Evolutionary conservation across 2,888 invertebrate species (phyloP).

Genomic region (Drosophila subsilvestris): DNA sequence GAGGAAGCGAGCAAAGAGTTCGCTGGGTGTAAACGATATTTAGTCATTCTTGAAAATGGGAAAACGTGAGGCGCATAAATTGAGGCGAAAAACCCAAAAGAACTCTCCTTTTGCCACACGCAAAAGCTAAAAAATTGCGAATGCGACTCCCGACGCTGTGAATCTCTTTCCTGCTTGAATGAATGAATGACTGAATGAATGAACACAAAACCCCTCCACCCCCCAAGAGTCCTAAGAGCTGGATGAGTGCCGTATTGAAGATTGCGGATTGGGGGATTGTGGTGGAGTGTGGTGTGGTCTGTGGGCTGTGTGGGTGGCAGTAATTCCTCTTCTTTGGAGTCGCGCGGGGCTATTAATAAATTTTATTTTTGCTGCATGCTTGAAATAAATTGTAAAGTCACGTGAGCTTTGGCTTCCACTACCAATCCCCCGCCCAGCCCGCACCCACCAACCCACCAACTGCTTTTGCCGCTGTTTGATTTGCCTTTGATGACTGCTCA

Average conservation of each 20-base stretch:
- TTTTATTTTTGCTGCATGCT: constrained; percentile 70
- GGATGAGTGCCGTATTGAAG: background rate
- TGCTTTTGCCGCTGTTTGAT: constrained; percentile 53
- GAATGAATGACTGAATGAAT: constrained; percentile 61
- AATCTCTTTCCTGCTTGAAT: constrained; percentile 54
- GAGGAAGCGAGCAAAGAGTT: constrained; percentile 15
- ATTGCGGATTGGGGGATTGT: constrained; percentile 4
- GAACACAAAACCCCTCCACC: constrained; percentile 12
- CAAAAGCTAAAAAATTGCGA: constrained; percentile 51
- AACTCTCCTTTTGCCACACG: constrained; percentile 49
- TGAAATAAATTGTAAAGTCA: constrained; percentile 73
- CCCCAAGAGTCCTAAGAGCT: background rate
- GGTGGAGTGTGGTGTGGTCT: constrained; percentile 36
- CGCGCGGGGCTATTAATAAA: constrained; percentile 73
- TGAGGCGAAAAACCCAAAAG: constrained; percentile 50
- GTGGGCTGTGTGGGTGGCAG: constrained; percentile 50
- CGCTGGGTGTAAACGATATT: constrained; percentile 81
- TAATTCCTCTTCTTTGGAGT: constrained; percentile 48
- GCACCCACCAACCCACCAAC: background rate
- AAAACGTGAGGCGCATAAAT: constrained; percentile 83
- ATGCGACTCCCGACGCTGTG: constrained; percentile 49
- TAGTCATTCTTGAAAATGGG: constrained; percentile 83
- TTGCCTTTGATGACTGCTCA: constrained; percentile 62
- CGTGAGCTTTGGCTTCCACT: constrained; percentile 53
- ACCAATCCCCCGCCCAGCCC: background rate